Base-by-base conservation (phyloP, 2,797 vertebrate genomes). In the Limnodromus scolopaceus region DNA sequence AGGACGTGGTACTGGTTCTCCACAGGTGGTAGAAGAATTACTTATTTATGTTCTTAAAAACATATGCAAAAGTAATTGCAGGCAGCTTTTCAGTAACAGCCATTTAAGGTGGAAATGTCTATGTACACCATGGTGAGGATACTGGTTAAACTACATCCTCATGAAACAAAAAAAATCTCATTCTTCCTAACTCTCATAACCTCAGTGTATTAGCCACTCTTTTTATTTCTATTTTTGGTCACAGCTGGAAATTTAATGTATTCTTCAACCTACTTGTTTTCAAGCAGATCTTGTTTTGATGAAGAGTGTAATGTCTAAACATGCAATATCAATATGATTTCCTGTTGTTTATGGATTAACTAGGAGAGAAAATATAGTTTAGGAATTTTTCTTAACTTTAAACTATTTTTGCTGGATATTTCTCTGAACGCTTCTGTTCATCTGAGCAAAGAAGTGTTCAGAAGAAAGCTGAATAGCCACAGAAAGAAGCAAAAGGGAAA, bases 41-140 rank as follows among this genome's bases (percentile, higher is more conserved):
- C 36, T 49, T 38, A 10, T 2, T 36, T 9, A 16, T 1, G 0
- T 77, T 24, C 60, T 66, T 63, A 54, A 74, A 83, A 23, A 34
- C 16, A 2, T 13, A 6, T 0, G 0, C 8, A n/a, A 22, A 58
- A 51, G 53, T 22, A 30, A 7, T 23, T 16, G 13, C 28, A 48
- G 81, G 43, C 70, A 65, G 28, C 43, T 80, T 43, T 45, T 30
- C 13, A 34, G 43, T 41, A 55, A 36, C 45, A 60, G 57, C 61
- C 34, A 5, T 24, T 68, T 28, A 32, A 64, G 34, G 25, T 61
- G 34, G 48, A 22, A 16, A n/a, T 11, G 32, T 19, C 18, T 22
- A 16, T 55, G 41, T 49, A 25, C 16, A 11, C 25, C n/a, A 8
- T 0, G 0, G 16, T 70, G 23, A 39, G 60, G 17, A 14, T 27